Percentiles rank a stretch among this genome's conserved stretches.
These are phyloP conservation scores for Priocnemis perturbator DNA, from an alignment of 2,888 invertebrate genomes.

Conservation along the genomic window DNA sequence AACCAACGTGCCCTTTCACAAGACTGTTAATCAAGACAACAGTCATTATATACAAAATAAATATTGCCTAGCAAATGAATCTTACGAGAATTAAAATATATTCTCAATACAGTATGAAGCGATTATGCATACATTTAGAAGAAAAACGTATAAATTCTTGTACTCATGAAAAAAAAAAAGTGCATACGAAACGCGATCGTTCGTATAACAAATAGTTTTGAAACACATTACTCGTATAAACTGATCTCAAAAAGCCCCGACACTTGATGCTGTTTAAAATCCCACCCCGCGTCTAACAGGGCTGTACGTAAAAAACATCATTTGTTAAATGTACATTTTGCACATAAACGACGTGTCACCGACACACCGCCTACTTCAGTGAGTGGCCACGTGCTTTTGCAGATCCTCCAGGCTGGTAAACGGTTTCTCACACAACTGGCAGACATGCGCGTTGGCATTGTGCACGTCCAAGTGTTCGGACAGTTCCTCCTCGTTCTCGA, in stretches of 20 bases:
- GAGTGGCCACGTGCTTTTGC: constrained; percentile 69
- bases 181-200: too few species aligned
- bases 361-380: constrained; percentile 51
- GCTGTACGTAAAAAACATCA: too few species aligned
- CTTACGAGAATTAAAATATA: not conserved
- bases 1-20: too few species aligned
- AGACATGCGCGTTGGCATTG: constrained; percentile 64
- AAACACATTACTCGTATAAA: too few species aligned
- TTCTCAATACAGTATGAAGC: not conserved
- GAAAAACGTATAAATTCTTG: too few species aligned
- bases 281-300: too few species aligned
- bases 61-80: constrained; percentile 4
- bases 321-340: too few species aligned
- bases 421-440: constrained; percentile 68
- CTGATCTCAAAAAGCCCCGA: too few species aligned
- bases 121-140: too few species aligned
- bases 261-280: too few species aligned
- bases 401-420: constrained; percentile 66
- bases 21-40: not conserved
- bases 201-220: too few species aligned
- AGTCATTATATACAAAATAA: not conserved
- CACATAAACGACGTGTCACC: not conserved
- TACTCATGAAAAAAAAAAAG: too few species aligned
- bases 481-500: constrained; percentile 61
- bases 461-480: constrained; percentile 67